Conservation (phyloP, 2,888 invertebrate species). For the Masnerella sp. region DNA sequence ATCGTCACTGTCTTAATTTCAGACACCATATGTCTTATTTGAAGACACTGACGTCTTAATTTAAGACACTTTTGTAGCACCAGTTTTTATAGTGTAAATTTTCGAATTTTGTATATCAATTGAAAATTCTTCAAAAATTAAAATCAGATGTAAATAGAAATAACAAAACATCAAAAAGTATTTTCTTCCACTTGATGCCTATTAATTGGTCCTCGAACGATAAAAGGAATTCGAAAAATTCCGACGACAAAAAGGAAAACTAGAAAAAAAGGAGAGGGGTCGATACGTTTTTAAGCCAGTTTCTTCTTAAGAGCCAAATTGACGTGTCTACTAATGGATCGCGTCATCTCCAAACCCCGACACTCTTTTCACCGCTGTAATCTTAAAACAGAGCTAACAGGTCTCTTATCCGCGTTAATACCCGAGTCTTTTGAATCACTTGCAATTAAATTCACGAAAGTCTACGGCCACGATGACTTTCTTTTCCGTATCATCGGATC, state of each 20-base stretch:
- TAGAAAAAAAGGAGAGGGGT: conserved; percentile 59
- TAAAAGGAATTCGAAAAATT: too few species aligned
- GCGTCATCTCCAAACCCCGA: conserved; percentile 68
- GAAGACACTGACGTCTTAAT: too few species aligned
- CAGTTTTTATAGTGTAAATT: too few species aligned
- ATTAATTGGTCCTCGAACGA: too few species aligned
- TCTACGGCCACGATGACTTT: conserved; percentile 38
- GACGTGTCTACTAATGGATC: conserved; percentile 78
- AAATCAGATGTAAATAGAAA: too few species aligned
- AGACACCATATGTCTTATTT: too few species aligned
- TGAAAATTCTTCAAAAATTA: too few species aligned
- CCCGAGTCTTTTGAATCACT: conserved; percentile 60
- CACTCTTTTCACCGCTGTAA: conserved; percentile 61
- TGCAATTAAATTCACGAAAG: conserved; percentile 61
- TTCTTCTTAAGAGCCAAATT: conserved; percentile 75
- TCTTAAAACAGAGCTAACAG: conserved; percentile 69
- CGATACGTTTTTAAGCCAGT: conserved; percentile 72
- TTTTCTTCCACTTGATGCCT: too few species aligned
- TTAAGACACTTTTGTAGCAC: too few species aligned
- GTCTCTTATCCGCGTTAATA: conserved; percentile 63
- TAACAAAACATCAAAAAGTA: too few species aligned
- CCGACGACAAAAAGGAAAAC: conserved; percentile 36
- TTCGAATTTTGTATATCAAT: too few species aligned
- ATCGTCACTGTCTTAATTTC: too few species aligned
- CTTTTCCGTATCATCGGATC: conserved; percentile 18